Evolutionary conservation across 1,140 invertebrate species (phyloP).

Genomic region (Drosophila subobscura): DNA sequence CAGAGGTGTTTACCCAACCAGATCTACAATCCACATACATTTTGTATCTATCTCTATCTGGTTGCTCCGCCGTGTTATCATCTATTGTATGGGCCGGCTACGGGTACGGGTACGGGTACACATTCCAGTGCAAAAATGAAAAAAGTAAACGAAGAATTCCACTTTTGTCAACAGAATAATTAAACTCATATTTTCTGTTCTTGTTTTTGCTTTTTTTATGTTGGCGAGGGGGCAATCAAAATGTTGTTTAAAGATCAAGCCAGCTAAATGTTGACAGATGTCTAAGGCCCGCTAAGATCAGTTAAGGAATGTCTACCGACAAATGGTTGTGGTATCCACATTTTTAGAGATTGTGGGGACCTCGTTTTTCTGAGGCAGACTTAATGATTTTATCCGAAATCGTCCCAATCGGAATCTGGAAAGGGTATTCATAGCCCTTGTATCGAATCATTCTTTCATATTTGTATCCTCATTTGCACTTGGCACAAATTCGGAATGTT

Average conservation of each 20-base stretch:
- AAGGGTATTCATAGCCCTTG: neutral
- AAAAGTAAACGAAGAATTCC: constrained; percentile 56
- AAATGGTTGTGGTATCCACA: no score
- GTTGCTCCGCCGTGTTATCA: constrained; percentile 28
- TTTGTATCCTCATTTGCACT: constrained; percentile 68
- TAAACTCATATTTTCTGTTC: constrained; percentile 44
- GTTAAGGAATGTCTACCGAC: constrained; percentile 4
- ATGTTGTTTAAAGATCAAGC: constrained; percentile 31
- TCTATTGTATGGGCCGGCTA: constrained; percentile 32
- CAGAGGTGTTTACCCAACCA: constrained; percentile 63
- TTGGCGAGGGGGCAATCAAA: constrained; percentile 40
- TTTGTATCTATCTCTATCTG: neutral
- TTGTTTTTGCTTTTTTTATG: constrained; percentile 52
- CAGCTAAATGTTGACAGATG: constrained; percentile 36
- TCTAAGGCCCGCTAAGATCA: constrained; percentile 11
- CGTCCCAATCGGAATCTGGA: neutral
- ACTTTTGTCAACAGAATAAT: constrained; percentile 73
- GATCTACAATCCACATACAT: constrained; percentile 43
- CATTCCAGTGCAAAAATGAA: constrained; percentile 60
- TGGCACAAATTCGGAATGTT: constrained; percentile 70
- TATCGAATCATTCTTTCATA: neutral
- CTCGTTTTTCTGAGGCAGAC: no score
- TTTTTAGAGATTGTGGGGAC: no score
- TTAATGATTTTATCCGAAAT: neutral
- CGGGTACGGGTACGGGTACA: constrained; percentile 46